phyloP scores from a whole-genome alignment of 2,113 vertebrate genomes.

The Aptenodytes patagonicus region DNA sequence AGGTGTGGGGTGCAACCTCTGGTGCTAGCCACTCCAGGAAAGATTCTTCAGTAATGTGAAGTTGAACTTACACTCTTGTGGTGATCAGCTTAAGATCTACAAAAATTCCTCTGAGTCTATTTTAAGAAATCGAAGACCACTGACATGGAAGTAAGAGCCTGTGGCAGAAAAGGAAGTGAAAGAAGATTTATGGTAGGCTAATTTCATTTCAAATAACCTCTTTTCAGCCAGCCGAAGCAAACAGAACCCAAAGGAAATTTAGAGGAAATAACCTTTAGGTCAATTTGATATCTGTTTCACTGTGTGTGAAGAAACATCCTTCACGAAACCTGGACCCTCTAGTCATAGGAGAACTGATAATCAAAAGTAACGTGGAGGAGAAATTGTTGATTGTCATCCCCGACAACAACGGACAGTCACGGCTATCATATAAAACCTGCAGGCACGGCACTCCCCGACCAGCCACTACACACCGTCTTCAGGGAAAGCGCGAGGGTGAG shows the following conservation, averaged over 20 bases:
- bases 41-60: background rate
- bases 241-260: slow-evolving; percentile 59
- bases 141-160: background rate
- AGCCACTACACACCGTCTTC: fast-evolving
- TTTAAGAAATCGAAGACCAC: background rate
- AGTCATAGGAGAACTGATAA: background rate
- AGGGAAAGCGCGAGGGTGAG: fast-evolving
- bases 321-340: background rate
- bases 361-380: background rate
- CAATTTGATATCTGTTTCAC: slow-evolving; percentile 47
- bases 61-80: background rate
- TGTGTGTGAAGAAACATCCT: slow-evolving; percentile 20
- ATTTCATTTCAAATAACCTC: slow-evolving; percentile 56
- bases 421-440: background rate
- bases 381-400: background rate
- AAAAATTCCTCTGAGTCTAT: background rate
- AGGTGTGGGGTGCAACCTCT: too few relatives aligned
- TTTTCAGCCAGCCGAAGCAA: slow-evolving; percentile 6
- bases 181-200: slow-evolving; percentile 41
- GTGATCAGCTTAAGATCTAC: background rate
- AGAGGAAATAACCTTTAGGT: slow-evolving; percentile 50
- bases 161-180: slow-evolving; percentile 18
- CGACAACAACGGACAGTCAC: fast-evolving
- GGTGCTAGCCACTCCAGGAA: background rate
- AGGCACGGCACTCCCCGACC: fast-evolving